Percentiles rank a stretch among this genome's conserved stretches.
phyloP scores from a whole-genome alignment of 2,797 vertebrate genomes.

The Melanotaenia boesemani region DNA sequence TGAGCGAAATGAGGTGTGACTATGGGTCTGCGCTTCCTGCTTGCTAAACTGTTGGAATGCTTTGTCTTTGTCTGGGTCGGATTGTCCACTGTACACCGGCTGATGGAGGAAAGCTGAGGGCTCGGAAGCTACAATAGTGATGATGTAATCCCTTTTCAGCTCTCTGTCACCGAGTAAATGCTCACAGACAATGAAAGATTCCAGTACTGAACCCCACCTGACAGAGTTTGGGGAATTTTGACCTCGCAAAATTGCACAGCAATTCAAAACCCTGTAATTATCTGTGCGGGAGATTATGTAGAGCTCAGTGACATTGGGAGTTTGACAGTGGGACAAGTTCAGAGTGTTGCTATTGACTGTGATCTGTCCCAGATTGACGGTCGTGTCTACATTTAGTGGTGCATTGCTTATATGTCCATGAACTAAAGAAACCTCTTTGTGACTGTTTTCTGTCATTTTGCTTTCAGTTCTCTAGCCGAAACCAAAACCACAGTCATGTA shows the following conservation, averaged over 20 bases:
- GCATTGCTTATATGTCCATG: slow-evolving; percentile 10
- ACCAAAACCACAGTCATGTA: slow-evolving; percentile 68
- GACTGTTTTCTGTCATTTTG: slow-evolving; percentile 44
- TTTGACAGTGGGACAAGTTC: slow-evolving; percentile 51
- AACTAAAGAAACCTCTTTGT: slow-evolving; percentile 41
- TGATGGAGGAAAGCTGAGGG: slow-evolving; percentile 66
- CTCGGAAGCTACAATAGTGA: slow-evolving; percentile 72
- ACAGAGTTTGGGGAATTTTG: slow-evolving; percentile 61
- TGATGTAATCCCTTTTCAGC: slow-evolving; percentile 81
- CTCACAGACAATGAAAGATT: slow-evolving; percentile 69
- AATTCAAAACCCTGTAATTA: slow-evolving; percentile 59
- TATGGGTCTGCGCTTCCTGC: slow-evolving; percentile 70
- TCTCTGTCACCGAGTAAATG: slow-evolving; percentile 70
- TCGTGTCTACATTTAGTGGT: slow-evolving; percentile 16
- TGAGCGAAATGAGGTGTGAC: slow-evolving; percentile 74
- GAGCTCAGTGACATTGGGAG: slow-evolving; percentile 3
- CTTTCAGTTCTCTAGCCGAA: slow-evolving; percentile 44
- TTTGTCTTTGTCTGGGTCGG: slow-evolving; percentile 71
- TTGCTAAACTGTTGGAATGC: slow-evolving; percentile 78
- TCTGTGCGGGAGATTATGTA: slow-evolving; percentile 22
- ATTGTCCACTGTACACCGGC: slow-evolving; percentile 52
- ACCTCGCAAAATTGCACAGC: slow-evolving; percentile 57
- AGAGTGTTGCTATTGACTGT: slow-evolving; percentile 25
- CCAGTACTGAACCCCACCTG: slow-evolving; percentile 55
- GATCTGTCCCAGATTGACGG: slow-evolving; percentile 12